Percentiles rank a stretch among this genome's conserved stretches.
Conservation (phyloP, 2,113 vertebrate genomes). For the Gasterosteus aculeatus region DNA sequence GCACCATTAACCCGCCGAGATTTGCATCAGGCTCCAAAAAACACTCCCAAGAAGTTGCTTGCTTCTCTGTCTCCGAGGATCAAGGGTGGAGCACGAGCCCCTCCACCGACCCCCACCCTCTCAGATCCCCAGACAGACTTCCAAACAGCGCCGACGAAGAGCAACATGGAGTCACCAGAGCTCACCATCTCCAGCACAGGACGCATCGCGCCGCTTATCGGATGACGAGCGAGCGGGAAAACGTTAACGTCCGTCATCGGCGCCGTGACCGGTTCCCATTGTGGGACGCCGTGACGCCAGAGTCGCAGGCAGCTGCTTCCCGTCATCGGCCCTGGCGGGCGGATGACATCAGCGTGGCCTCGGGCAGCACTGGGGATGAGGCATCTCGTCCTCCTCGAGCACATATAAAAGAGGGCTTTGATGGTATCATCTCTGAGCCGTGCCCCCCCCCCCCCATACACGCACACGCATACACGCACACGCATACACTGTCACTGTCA, state of each 20-base stretch:
- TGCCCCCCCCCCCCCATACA: not conserved
- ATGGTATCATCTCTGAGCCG: conserved; percentile 75
- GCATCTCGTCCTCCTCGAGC: conserved; percentile 76
- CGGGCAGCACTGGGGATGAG: conserved; percentile 53
- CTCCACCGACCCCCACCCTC: conserved; percentile 1
- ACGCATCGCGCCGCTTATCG: conserved; percentile 33
- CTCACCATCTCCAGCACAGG: conserved; percentile 31
- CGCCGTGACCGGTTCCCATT: conserved; percentile 43
- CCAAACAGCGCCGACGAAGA: conserved; percentile 45
- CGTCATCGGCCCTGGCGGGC: conserved; percentile 70
- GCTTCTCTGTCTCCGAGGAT: conserved; percentile 63
- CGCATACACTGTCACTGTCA: conserved; percentile 60
- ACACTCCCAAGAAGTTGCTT: conserved; percentile 57
- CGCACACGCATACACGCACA: conserved; percentile 1
- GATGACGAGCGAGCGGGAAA: conserved; percentile 23
- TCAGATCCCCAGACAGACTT: not conserved
- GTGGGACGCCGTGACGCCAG: conserved; percentile 63
- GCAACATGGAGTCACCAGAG: conserved; percentile 33
- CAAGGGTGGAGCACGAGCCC: conserved; percentile 50
- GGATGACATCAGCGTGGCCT: conserved; percentile 75
- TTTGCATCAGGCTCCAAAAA: conserved; percentile 66
- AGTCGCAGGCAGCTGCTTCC: conserved; percentile 51
- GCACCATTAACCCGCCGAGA: not conserved
- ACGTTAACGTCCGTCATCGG: conserved; percentile 60
- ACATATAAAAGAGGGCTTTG: conserved; percentile 79